These are phyloP conservation scores for Odontamblyopus rebecca DNA, from an alignment of 2,797 vertebrate species.

Conservation along the genomic window DNA sequence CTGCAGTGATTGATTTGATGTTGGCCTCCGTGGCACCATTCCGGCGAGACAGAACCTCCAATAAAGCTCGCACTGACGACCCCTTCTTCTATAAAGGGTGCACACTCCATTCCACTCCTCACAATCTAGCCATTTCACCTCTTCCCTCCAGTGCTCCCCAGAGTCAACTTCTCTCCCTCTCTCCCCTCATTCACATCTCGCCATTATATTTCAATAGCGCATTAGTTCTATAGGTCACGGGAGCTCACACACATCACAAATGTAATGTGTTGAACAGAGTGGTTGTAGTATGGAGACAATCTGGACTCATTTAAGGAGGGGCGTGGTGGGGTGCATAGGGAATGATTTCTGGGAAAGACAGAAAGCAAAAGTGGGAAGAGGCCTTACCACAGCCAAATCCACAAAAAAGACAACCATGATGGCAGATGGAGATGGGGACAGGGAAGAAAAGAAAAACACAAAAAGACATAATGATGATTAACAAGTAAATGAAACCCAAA, in stretches of 20 bases:
- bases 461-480: slow-evolving; percentile 55
- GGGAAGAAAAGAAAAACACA: slow-evolving; percentile 48
- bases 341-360: slow-evolving; percentile 21
- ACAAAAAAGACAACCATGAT: slow-evolving; percentile 64
- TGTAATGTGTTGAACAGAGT: slow-evolving; percentile 37
- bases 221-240: slow-evolving; percentile 47
- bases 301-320: slow-evolving; percentile 42
- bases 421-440: slow-evolving; percentile 65
- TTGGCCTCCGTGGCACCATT: slow-evolving; percentile 74
- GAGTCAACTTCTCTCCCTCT: slow-evolving; percentile 45
- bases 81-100: slow-evolving; percentile 74
- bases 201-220: slow-evolving; percentile 60
- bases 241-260: slow-evolving; percentile 58
- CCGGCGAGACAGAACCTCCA: slow-evolving; percentile 76
- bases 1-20: slow-evolving; percentile 73
- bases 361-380: slow-evolving; percentile 61
- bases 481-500: slow-evolving; percentile 50
- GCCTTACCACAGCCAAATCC: slow-evolving; percentile 73
- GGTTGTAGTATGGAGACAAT: slow-evolving; percentile 23
- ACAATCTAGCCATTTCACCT: slow-evolving; percentile 54
- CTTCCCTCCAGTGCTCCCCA: slow-evolving; percentile 50
- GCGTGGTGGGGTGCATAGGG: slow-evolving; percentile 1
- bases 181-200: slow-evolving; percentile 45
- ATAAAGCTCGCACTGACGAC: slow-evolving; percentile 74
- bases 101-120: slow-evolving; percentile 59